Percentiles rank a stretch among this genome's conserved stretches.
phyloP scores from a whole-genome alignment of 1,140 invertebrate genomes.

The Lasioglossum baleicum region DNA sequence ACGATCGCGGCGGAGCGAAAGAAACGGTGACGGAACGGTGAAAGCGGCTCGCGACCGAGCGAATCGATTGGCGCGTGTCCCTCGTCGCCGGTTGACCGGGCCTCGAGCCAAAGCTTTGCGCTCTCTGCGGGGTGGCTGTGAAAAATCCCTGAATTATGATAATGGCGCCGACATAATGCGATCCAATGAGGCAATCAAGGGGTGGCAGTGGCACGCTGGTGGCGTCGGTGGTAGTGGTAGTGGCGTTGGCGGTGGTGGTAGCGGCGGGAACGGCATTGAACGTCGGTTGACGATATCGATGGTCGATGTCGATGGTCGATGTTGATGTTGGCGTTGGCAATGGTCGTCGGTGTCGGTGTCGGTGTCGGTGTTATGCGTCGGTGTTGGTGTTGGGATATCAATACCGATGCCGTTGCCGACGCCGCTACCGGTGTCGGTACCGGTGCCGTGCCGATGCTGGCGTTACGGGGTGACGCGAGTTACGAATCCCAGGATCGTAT shows the following conservation, averaged over 20 bases:
- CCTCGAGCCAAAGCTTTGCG: slow-evolving; percentile 65
- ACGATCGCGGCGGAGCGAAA: background rate
- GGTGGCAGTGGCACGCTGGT: slow-evolving; percentile 57
- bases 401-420: background rate
- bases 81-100: slow-evolving; percentile 60
- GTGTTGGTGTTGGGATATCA: background rate
- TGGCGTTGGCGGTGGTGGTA: slow-evolving; percentile 8
- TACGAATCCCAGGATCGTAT: slow-evolving; percentile 70
- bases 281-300: slow-evolving; percentile 63
- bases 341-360: slow-evolving; percentile 28
- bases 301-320: slow-evolving; percentile 38
- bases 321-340: slow-evolving; percentile 2
- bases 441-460: slow-evolving; percentile 41
- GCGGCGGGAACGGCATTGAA: slow-evolving; percentile 18
- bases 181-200: slow-evolving; percentile 80
- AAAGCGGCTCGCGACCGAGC: slow-evolving; percentile 25
- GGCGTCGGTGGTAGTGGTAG: slow-evolving; percentile 20
- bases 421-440: slow-evolving; percentile 13
- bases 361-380: slow-evolving; percentile 27
- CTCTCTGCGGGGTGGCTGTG: slow-evolving; percentile 66
- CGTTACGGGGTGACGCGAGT: slow-evolving; percentile 64
- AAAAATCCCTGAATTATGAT: slow-evolving; percentile 80
- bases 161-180: slow-evolving; percentile 78
- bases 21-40: slow-evolving; percentile 14
- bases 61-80: slow-evolving; percentile 65